A percentile compares a stretch with the other conserved stretches of the same genome.
Evolutionary conservation across 2,797 vertebrate genomes (phyloP).

Genomic region (Acanthurus lineatus): DNA sequence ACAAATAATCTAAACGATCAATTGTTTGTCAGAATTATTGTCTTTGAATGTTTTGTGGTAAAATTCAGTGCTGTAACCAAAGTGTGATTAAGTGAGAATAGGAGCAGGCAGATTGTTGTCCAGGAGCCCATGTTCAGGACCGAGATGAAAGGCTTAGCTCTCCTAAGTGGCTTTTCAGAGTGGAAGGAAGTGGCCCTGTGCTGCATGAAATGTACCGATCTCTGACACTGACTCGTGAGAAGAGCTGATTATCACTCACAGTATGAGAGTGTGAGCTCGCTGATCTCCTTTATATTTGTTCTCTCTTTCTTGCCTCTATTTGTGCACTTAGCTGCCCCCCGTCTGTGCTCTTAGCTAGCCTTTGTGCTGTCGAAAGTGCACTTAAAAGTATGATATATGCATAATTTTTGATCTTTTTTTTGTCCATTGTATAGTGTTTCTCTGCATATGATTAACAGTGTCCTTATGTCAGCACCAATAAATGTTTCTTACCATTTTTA

Average conservation of each 20-base stretch:
- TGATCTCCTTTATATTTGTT: conserved; percentile 31
- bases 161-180: conserved; percentile 67
- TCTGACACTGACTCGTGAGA: conserved; percentile 44
- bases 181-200: conserved; percentile 41
- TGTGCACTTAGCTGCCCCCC: conserved; percentile 11
- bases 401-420: conserved; percentile 5
- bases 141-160: conserved; percentile 55
- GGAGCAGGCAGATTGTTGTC: conserved; percentile 1
- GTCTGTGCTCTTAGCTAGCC: conserved; percentile 11
- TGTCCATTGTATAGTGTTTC: neutral
- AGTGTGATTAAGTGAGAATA: conserved; percentile 7
- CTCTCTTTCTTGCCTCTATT: conserved; percentile 18
- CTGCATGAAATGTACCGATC: conserved; percentile 50
- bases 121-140: conserved; percentile 15
- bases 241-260: conserved; percentile 65
- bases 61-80: neutral
- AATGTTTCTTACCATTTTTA: neutral
- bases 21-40: neutral
- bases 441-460: neutral
- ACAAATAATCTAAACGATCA: neutral
- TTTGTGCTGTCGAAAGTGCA: neutral
- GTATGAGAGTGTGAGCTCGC: conserved; percentile 38
- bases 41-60: neutral
- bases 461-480: neutral
- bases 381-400: neutral